Conservation (phyloP, 53 echinoderm and acorn worm genomes). For the Patiria pectinifera region DNA sequence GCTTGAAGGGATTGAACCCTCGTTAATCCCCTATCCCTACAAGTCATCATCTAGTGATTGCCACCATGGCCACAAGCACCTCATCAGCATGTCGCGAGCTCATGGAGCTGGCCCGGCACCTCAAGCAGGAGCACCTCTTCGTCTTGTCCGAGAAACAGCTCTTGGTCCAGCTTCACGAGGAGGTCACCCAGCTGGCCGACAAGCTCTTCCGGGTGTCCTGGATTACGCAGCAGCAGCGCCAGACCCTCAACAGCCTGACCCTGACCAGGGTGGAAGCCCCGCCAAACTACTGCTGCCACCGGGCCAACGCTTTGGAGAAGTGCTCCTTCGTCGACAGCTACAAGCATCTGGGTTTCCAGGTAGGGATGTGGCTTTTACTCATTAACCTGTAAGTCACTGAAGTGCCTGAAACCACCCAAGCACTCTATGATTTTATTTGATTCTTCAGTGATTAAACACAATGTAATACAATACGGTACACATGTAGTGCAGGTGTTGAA, state of each 20-base stretch:
- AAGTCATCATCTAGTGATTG: neutral
- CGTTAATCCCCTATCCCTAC: neutral
- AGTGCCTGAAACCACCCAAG: too few species aligned
- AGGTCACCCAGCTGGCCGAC: conserved; percentile 88
- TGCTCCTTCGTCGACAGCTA: conserved; percentile 90
- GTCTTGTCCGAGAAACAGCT: conserved; percentile 89
- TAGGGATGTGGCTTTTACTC: too few species aligned
- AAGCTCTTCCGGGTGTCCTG: conserved; percentile 86
- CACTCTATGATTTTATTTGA: too few species aligned
- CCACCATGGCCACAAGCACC: neutral
- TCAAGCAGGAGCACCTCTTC: conserved; percentile 91
- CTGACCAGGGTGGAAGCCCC: conserved; percentile 81
- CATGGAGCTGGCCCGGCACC: conserved; percentile 82
- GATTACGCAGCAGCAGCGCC: conserved; percentile 94
- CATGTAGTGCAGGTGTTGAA: too few species aligned
- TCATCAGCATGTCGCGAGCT: conserved; percentile 61
- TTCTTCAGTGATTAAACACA: too few species aligned
- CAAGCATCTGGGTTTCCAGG: conserved; percentile 74
- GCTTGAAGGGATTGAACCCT: neutral
- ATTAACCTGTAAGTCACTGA: too few species aligned
- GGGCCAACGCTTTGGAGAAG: conserved; percentile 92
- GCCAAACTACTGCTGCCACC: conserved; percentile 86
- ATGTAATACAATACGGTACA: too few species aligned
- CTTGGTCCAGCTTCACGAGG: conserved; percentile 77
- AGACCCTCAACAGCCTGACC: conserved; percentile 86